Conservation (phyloP, 2,113 vertebrate species). For the Nyctereutes procyonoides region DNA sequence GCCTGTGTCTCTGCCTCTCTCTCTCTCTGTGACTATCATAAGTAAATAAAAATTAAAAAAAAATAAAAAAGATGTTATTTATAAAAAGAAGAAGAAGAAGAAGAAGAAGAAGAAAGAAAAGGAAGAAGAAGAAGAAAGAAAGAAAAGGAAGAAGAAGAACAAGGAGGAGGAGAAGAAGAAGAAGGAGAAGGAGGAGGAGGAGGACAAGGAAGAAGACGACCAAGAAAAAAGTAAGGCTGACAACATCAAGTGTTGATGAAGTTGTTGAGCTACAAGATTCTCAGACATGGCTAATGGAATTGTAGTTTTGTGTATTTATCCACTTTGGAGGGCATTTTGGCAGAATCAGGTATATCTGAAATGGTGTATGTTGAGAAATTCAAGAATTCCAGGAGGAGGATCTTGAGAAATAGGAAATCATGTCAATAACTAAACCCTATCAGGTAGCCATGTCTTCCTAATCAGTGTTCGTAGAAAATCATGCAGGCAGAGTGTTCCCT, state of each 20-base stretch:
- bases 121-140: background rate
- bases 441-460: background rate
- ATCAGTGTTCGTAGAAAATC: background rate
- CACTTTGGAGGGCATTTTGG: background rate
- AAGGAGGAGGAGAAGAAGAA: background rate
- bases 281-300: background rate
- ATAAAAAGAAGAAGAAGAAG: too few species aligned
- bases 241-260: background rate
- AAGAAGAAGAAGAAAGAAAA: background rate
- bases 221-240: background rate
- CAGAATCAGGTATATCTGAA: background rate
- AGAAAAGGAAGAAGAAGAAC: fast-evolving
- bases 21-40: too few species aligned
- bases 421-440: background rate
- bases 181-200: too few species aligned
- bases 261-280: background rate
- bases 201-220: too few species aligned
- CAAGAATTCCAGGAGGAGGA: background rate
- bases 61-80: too few species aligned
- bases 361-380: background rate
- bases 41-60: too few species aligned
- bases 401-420: background rate
- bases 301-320: fast-evolving
- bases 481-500: background rate
- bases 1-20: too few species aligned